Evolutionary conservation across 2,888 invertebrate species (phyloP).

Genomic region (Lysandra bellargus): DNA sequence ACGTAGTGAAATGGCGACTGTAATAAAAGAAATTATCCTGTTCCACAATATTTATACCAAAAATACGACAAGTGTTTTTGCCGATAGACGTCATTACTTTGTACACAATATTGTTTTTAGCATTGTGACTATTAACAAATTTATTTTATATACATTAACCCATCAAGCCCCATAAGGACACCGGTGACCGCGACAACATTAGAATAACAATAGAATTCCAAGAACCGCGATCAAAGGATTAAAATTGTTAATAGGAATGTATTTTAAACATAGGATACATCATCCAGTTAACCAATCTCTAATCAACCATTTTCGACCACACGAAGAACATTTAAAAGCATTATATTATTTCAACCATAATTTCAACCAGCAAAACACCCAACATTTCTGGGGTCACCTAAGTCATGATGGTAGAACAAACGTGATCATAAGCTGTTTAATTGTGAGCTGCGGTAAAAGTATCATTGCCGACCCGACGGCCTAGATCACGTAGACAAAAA

Average conservation of each 20-base stretch:
- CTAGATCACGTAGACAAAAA: constrained; percentile 56
- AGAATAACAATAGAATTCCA: no score
- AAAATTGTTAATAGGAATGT: background rate
- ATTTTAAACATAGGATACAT: no score
- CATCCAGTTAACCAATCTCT: background rate
- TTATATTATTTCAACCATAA: background rate
- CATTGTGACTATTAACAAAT: background rate
- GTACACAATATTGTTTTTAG: background rate
- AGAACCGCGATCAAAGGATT: background rate
- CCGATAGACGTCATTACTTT: background rate
- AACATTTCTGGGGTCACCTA: background rate
- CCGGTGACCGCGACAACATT: no score
- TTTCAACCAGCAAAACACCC: no score
- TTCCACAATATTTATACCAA: background rate
- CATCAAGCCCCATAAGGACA: no score
- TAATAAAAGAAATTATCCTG: constrained; percentile 16
- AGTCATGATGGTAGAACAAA: background rate
- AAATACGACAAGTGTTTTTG: background rate
- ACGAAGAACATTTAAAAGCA: background rate
- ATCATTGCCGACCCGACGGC: constrained; percentile 54
- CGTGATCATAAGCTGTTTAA: constrained; percentile 12
- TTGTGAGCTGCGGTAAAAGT: constrained; percentile 31
- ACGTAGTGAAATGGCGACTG: constrained; percentile 41
- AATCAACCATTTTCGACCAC: background rate
- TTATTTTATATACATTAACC: background rate